Percentiles rank a stretch among this genome's conserved stretches.
phyloP scores from a whole-genome alignment of 2,797 vertebrate genomes.

The Enteromius afrohamiltoni region DNA sequence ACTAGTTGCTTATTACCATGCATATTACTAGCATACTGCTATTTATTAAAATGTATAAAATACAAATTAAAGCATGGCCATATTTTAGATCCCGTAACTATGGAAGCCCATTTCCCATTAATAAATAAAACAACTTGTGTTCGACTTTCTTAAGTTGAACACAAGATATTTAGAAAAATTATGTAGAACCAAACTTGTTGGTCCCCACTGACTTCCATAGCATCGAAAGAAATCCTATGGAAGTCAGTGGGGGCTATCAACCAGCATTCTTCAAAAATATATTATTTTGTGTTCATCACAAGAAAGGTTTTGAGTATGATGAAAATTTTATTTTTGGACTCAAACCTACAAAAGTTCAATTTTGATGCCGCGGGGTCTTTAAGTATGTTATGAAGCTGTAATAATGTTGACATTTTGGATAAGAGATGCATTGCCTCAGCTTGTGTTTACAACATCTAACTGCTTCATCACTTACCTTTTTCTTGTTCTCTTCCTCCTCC shows the following conservation, averaged over 20 bases:
- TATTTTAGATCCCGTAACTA: neutral
- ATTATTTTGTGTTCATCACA: neutral
- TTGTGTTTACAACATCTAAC: neutral
- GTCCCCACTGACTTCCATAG: neutral
- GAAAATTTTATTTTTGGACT: neutral
- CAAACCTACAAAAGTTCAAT: neutral
- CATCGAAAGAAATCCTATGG: neutral
- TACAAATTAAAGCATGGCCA: neutral
- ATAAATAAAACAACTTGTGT: too few species aligned
- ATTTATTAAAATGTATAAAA: neutral
- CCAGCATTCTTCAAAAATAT: neutral
- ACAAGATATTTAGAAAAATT: too few species aligned
- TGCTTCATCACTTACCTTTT: constrained; percentile 82
- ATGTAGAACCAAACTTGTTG: too few species aligned
- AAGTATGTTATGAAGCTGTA: neutral
- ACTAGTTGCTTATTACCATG: neutral
- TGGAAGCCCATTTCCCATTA: neutral
- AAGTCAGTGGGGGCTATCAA: neutral
- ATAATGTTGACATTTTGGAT: neutral
- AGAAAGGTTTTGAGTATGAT: neutral
- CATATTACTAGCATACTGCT: neutral
- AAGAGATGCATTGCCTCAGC: constrained; percentile 45
- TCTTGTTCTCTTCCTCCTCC: constrained; percentile 92
- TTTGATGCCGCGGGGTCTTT: neutral
- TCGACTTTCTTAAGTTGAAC: too few species aligned